These are phyloP conservation scores for Bombus haemorrhoidalis DNA, from an alignment of 1,140 invertebrate species.

Conservation along the genomic window DNA sequence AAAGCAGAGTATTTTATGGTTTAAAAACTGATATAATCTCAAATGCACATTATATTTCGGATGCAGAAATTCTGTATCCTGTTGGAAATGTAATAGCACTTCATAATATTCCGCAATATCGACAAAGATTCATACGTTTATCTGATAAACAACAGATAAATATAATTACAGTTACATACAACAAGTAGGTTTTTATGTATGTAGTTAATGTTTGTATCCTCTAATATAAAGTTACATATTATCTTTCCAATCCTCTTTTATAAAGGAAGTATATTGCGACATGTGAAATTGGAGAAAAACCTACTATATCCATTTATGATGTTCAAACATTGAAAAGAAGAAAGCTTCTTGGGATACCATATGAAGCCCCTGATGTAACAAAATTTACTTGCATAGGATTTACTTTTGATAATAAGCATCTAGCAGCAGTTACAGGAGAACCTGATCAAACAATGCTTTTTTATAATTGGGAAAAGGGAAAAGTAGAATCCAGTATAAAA, in stretches of 20 bases:
- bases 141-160: constrained; percentile 82
- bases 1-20: constrained; percentile 84
- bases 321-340: constrained; percentile 85
- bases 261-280: constrained; percentile 84
- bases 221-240: neutral
- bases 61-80: constrained; percentile 87
- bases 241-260: constrained; percentile 14
- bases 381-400: constrained; percentile 90
- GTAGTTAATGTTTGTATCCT: neutral
- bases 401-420: constrained; percentile 89
- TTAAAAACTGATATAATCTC: constrained; percentile 84
- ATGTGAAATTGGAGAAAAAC: constrained; percentile 83
- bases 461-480: constrained; percentile 93
- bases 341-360: constrained; percentile 85
- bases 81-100: constrained; percentile 86
- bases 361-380: constrained; percentile 75
- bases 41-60: constrained; percentile 86
- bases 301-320: constrained; percentile 87
- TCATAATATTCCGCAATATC: constrained; percentile 83
- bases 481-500: constrained; percentile 89
- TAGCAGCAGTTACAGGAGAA: constrained; percentile 90
- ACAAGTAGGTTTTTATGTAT: constrained; percentile 83
- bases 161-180: constrained; percentile 85
- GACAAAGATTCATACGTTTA: constrained; percentile 79
- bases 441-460: constrained; percentile 91